Percentiles rank a stretch among this genome's conserved stretches.
These are phyloP conservation scores for Galerucella nymphaeae DNA, from an alignment of 2,888 invertebrate species.

Conservation along the genomic window DNA sequence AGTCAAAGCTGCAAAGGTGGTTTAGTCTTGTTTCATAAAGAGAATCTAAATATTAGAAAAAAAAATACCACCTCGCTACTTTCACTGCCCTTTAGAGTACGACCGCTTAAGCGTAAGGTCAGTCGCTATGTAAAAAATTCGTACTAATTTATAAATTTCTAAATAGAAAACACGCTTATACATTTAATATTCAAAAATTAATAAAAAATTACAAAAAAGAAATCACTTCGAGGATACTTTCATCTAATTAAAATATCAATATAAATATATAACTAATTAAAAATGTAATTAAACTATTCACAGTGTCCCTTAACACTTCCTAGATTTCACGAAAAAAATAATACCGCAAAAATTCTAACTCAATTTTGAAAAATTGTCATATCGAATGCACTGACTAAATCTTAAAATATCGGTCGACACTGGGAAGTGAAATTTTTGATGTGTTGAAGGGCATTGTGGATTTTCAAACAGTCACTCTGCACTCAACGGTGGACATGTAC, in stretches of 20 bases:
- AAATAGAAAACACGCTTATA: constrained; percentile 66
- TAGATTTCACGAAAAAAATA: background rate
- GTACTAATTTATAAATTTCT: constrained; percentile 65
- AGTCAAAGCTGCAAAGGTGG: constrained; percentile 55
- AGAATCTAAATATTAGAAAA: constrained; percentile 47
- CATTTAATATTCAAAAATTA: constrained; percentile 64
- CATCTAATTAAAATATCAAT: constrained; percentile 65
- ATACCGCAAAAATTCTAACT: background rate
- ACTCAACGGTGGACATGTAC: constrained; percentile 63
- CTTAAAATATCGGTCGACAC: background rate
- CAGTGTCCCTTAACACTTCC: constrained; percentile 6
- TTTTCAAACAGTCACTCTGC: constrained; percentile 65
- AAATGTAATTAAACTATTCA: constrained; percentile 54
- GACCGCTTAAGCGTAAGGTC: constrained; percentile 60
- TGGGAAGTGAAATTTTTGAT: background rate
- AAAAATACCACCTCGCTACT: constrained; percentile 52
- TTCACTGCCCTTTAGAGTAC: constrained; percentile 53
- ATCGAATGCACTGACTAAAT: background rate
- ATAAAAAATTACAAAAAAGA: constrained; percentile 61
- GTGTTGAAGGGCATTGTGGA: constrained; percentile 35
- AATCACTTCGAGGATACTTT: constrained; percentile 61
- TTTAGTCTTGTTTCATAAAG: constrained; percentile 59
- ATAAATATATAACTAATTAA: constrained; percentile 65
- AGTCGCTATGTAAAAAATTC: constrained; percentile 60
- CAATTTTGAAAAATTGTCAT: too few relatives aligned